Evolutionary conservation across 92 coral and sea anemone species (phyloP), one percentile per base, ranked within the genome.

Genomic region (Diadumene lineata): DNA sequence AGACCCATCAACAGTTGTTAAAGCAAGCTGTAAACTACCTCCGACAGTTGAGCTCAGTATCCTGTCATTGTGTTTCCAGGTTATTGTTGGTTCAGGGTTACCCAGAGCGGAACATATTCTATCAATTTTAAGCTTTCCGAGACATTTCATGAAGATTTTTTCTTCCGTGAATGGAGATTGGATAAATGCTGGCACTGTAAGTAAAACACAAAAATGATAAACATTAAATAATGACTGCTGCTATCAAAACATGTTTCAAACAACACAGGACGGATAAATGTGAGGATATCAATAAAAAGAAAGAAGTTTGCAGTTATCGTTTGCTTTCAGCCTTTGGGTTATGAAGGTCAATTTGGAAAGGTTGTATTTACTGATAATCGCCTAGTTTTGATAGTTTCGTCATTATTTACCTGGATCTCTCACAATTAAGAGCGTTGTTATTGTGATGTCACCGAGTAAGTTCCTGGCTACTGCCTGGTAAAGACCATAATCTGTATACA

Each of bases 401-500:
- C 10, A 53, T 15, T 53, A 15, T 53, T 38, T 30, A 64, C 70
- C 70, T 64, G 50, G 46, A 30, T 64, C 70, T 38, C 25, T 31
- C 16, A 64, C 70, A 27, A 23, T 23, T 16, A 64, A 48, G 32
- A 64, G 32, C 1, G 46, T 28, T 30, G 50, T 31, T 1, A 64
- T 29, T 31, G 44, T 38, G 1, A 29, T 48, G 15, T 38, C 28
- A 26, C 70, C 70, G 1, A 64, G 70, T 15, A 28, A 8, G 18
- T 64, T 64, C 50, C 28, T 64, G 24, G 70, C 70, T 17, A 31
- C 28, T 28, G 46, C 70, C 46, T 64, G 24, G 28, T 64, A 64
- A 31, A 64, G 11, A 31, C 70, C 70, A 64, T 43, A 64, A 24
- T 64, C 70, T 29, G 1, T 31, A 17, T 64, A 64, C 24, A 10